A percentile compares a stretch with the other conserved stretches of the same genome.
phyloP scores from a whole-genome alignment of 1,140 invertebrate species.

The Euura lappo region DNA sequence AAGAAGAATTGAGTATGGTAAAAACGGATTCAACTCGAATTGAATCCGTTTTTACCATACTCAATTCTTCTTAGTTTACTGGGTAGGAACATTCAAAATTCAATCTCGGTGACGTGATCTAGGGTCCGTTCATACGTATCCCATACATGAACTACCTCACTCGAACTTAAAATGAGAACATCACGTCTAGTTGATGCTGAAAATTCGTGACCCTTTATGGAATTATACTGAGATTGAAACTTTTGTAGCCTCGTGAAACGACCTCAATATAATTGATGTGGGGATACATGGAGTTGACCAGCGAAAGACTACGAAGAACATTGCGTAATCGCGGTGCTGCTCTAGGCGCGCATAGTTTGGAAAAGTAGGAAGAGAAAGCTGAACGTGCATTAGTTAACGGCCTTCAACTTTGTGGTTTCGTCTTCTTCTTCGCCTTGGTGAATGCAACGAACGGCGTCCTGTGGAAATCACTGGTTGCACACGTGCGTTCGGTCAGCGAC shows the following conservation, averaged over 20 bases:
- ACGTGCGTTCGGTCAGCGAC: slow-evolving; percentile 1
- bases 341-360: neutral
- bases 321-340: neutral
- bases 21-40: too few species aligned
- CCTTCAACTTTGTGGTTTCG: neutral
- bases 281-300: neutral
- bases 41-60: too few species aligned
- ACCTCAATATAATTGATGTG: neutral
- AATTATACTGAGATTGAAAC: neutral
- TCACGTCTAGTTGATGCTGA: neutral
- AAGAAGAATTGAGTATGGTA: too few species aligned
- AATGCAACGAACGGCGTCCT: neutral
- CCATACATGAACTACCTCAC: neutral
- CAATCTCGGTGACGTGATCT: too few species aligned
- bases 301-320: neutral
- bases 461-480: neutral
- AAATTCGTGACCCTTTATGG: neutral
- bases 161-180: neutral
- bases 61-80: too few species aligned
- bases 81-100: too few species aligned
- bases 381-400: neutral
- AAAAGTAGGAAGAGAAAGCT: slow-evolving; percentile 2
- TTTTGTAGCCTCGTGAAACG: neutral
- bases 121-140: too few species aligned
- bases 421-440: neutral